A percentile compares a stretch with the other conserved stretches of the same genome.
Evolutionary conservation across 2,888 invertebrate species (phyloP).

Genomic region (Tholera decimalis): DNA sequence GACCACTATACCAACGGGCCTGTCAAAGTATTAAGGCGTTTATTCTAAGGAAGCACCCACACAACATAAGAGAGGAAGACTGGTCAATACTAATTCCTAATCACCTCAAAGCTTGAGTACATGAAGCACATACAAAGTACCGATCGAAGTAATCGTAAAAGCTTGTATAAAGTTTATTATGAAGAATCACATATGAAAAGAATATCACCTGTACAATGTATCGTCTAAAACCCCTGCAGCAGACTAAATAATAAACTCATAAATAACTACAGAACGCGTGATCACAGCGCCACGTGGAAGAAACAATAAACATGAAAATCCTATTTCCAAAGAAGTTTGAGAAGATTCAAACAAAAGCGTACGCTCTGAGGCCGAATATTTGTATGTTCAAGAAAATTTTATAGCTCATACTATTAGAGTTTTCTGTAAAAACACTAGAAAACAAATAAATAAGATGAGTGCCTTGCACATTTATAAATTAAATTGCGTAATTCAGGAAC

Average conservation of each 20-base stretch:
- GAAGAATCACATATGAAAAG: not conserved
- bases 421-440: slow-evolving; percentile 29
- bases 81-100: not conserved
- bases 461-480: slow-evolving; percentile 16
- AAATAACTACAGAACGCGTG: slow-evolving; percentile 41
- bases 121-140: not conserved
- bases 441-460: slow-evolving; percentile 35
- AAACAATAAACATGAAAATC: slow-evolving; percentile 52
- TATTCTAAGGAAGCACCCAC: too few species aligned
- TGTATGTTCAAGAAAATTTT: slow-evolving; percentile 40
- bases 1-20: too few species aligned
- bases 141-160: not conserved
- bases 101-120: not conserved
- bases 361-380: slow-evolving; percentile 33
- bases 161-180: not conserved
- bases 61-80: not conserved
- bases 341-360: slow-evolving; percentile 45
- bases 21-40: not conserved
- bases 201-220: slow-evolving; percentile 17
- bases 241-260: slow-evolving; percentile 57
- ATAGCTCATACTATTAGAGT: slow-evolving; percentile 31
- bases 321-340: slow-evolving; percentile 36
- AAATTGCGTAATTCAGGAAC: slow-evolving; percentile 28
- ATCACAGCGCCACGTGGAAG: slow-evolving; percentile 39
- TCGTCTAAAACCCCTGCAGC: slow-evolving; percentile 20